phyloP scores from a whole-genome alignment of 2,113 vertebrate genomes.

The Pterocles burchelli region DNA sequence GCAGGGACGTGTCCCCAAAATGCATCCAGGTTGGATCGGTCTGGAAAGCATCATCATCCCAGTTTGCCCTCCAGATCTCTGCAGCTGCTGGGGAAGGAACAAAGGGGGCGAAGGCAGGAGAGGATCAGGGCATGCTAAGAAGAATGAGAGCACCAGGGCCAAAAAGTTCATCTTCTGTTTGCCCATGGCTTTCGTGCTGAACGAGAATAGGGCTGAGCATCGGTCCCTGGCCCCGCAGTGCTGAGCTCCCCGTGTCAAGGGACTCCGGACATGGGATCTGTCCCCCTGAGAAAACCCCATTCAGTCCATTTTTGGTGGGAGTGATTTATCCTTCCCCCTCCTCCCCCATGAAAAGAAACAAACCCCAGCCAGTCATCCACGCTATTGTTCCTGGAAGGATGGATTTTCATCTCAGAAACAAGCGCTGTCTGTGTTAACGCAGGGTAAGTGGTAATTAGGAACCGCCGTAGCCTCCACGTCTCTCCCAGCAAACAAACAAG shows the following conservation, averaged over 20 bases:
- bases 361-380: neutral
- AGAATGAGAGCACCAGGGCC: neutral
- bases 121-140: neutral
- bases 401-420: neutral
- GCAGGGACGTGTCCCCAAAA: neutral
- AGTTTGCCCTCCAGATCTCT: neutral
- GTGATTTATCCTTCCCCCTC: neutral
- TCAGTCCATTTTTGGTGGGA: neutral
- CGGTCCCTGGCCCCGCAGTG: fast-evolving
- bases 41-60: neutral
- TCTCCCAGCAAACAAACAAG: neutral
- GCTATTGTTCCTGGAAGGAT: neutral
- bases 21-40: neutral
- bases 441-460: neutral
- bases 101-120: neutral
- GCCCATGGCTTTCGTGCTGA: fast-evolving
- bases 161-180: neutral
- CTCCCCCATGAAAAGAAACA: neutral
- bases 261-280: neutral
- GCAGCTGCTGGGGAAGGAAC: neutral
- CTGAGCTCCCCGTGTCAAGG: neutral
- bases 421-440: neutral
- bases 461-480: neutral
- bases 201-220: neutral
- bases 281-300: neutral